A percentile compares a stretch with the other conserved stretches of the same genome.
Evolutionary conservation across 2,888 invertebrate genomes (phyloP).

Genomic region (Seladonia tumulorum): DNA sequence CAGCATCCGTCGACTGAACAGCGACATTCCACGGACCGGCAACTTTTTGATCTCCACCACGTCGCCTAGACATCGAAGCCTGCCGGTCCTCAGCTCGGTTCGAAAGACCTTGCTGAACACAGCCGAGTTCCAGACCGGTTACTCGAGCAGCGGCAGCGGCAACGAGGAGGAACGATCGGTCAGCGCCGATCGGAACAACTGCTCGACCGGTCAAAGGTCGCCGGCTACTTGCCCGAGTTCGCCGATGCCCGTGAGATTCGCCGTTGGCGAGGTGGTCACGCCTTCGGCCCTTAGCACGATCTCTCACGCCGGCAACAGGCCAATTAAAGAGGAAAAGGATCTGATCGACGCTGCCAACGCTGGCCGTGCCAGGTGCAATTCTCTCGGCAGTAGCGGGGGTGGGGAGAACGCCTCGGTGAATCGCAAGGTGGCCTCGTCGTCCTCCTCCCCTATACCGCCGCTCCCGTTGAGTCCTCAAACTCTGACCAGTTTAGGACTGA

Average conservation of each 20-base stretch:
- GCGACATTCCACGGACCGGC: constrained; percentile 79
- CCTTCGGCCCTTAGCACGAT: constrained; percentile 74
- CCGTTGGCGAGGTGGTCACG: constrained; percentile 89
- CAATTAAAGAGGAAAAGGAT: constrained; percentile 64
- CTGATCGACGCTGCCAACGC: constrained; percentile 58
- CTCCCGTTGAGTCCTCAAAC: constrained; percentile 87
- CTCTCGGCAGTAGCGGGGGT: constrained; percentile 85
- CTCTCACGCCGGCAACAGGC: constrained; percentile 51
- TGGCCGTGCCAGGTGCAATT: constrained; percentile 87
- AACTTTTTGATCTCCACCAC: constrained; percentile 84
- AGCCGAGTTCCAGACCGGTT: constrained; percentile 33
- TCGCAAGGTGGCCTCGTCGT: constrained; percentile 61
- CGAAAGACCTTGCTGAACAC: constrained; percentile 46
- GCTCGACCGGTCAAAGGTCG: constrained; percentile 68
- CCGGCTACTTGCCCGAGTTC: constrained; percentile 80
- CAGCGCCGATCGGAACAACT: constrained; percentile 20
- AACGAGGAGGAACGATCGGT: constrained; percentile 58
- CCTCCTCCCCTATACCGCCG: constrained; percentile 77
- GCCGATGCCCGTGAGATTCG: constrained; percentile 87
- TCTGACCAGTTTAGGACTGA: constrained; percentile 88
- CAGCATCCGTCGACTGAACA: constrained; percentile 81
- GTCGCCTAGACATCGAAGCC: constrained; percentile 89
- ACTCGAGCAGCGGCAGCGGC: constrained; percentile 37
- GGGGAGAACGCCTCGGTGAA: constrained; percentile 54
- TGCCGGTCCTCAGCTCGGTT: constrained; percentile 85